Evolutionary conservation across 2,797 vertebrate species (phyloP).

Genomic region (Kryptopterus vitreolus): DNA sequence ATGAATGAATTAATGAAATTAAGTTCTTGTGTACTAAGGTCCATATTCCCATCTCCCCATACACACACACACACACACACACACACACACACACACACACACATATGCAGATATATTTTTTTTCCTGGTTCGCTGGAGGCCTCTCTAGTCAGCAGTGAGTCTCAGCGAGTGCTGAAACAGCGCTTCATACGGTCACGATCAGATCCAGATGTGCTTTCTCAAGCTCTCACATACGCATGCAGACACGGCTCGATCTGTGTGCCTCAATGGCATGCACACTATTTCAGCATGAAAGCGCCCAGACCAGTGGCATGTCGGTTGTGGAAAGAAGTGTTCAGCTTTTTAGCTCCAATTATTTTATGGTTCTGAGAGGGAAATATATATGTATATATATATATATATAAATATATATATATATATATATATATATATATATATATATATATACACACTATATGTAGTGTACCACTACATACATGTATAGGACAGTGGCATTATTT

Average conservation of each 20-base stretch:
- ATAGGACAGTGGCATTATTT: not conserved
- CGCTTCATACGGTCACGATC: slow-evolving; percentile 53
- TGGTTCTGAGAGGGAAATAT: slow-evolving; percentile 16
- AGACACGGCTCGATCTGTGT: slow-evolving; percentile 12
- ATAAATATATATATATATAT: too few relatives aligned
- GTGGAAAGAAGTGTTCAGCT: slow-evolving; percentile 41
- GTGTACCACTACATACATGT: too few relatives aligned
- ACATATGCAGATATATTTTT: slow-evolving; percentile 8
- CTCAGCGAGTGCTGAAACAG: slow-evolving; percentile 68
- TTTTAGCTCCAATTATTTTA: slow-evolving; percentile 25
- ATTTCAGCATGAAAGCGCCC: slow-evolving; percentile 20
- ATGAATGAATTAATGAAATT: too few relatives aligned
- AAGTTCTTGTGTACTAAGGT: not conserved
- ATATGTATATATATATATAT: too few relatives aligned
- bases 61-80: slow-evolving; percentile 13
- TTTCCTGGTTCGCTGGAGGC: slow-evolving; percentile 52
- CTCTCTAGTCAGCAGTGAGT: slow-evolving; percentile 67
- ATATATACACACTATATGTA: too few relatives aligned
- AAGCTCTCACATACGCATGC: slow-evolving; percentile 2
- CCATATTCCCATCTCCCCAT: not conserved
- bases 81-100: slow-evolving; percentile 23
- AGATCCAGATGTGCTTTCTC: slow-evolving; percentile 54
- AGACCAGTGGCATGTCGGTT: slow-evolving; percentile 35
- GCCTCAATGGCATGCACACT: slow-evolving; percentile 29
- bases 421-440: too few relatives aligned